phyloP scores from a whole-genome alignment of 2,113 vertebrate species.

The Gallinago media region DNA sequence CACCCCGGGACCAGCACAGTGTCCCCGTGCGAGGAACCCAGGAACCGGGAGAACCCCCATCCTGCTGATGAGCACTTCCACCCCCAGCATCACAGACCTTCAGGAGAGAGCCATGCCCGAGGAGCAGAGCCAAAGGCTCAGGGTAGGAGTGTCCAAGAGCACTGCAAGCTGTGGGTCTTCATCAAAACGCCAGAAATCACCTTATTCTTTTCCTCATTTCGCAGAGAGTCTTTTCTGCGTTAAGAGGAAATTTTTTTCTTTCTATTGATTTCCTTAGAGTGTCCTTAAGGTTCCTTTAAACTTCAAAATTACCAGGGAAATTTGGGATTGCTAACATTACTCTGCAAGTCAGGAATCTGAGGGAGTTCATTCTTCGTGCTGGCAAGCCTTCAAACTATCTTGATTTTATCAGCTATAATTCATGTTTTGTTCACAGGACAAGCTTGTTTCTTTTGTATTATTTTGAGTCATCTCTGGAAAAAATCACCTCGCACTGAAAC shows the following conservation, averaged over 20 bases:
- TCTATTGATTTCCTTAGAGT: slow-evolving; percentile 26
- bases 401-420: slow-evolving; percentile 70
- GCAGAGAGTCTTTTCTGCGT: not conserved
- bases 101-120: slow-evolving; percentile 10
- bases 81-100: not conserved
- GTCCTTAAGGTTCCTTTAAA: slow-evolving; percentile 48
- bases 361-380: slow-evolving; percentile 59
- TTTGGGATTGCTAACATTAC: slow-evolving; percentile 44
- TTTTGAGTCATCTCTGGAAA: slow-evolving; percentile 74
- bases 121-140: not conserved
- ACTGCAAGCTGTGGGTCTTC: not conserved
- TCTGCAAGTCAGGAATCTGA: slow-evolving; percentile 55
- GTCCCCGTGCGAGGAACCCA: not conserved
- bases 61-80: slow-evolving; percentile 17
- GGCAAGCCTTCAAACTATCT: slow-evolving; percentile 68
- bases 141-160: slow-evolving; percentile 9
- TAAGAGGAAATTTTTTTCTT: slow-evolving; percentile 18
- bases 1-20: not conserved
- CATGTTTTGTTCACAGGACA: slow-evolving; percentile 65
- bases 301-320: slow-evolving; percentile 46
- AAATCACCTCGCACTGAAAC: slow-evolving; percentile 58
- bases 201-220: slow-evolving; percentile 40
- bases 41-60: not conserved
- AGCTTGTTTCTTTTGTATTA: slow-evolving; percentile 67
- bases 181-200: slow-evolving; percentile 40